phyloP scores from a whole-genome alignment of 2,797 vertebrate genomes.

The Notoglanidium macrostoma region DNA sequence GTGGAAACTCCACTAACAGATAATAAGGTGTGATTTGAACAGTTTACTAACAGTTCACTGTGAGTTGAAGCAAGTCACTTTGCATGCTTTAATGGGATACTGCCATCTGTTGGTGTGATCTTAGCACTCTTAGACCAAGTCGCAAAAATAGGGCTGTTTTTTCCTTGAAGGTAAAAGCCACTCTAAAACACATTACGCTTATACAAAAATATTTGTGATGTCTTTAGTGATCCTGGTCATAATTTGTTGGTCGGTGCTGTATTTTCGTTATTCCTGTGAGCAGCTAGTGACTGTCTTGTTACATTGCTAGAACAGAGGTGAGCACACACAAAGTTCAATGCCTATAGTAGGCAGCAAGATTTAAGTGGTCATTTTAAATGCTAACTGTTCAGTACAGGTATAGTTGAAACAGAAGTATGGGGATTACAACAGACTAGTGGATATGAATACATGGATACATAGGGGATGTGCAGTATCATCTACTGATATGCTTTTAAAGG shows the following conservation, averaged over 20 bases:
- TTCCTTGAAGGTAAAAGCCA: neutral
- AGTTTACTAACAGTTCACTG: neutral
- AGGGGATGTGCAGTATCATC: no score
- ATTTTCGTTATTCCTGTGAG: neutral
- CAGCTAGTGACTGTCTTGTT: neutral
- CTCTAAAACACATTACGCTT: neutral
- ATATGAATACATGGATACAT: no score
- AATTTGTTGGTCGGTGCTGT: neutral
- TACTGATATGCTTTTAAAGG: no score
- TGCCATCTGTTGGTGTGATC: conserved; percentile 32
- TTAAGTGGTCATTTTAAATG: no score
- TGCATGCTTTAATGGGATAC: neutral
- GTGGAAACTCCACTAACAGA: neutral
- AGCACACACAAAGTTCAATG: no score
- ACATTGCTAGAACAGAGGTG: neutral
- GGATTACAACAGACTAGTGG: no score
- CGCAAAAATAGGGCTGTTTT: neutral
- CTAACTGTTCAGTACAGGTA: neutral
- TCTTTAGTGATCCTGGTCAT: neutral
- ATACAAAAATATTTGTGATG: neutral
- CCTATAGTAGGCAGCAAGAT: no score
- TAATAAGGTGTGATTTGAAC: neutral
- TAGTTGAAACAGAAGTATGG: neutral
- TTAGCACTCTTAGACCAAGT: neutral
- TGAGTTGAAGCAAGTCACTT: neutral